Conservation (phyloP, 1,140 invertebrate species). For the Aphelenchoides fujianensis region DNA sequence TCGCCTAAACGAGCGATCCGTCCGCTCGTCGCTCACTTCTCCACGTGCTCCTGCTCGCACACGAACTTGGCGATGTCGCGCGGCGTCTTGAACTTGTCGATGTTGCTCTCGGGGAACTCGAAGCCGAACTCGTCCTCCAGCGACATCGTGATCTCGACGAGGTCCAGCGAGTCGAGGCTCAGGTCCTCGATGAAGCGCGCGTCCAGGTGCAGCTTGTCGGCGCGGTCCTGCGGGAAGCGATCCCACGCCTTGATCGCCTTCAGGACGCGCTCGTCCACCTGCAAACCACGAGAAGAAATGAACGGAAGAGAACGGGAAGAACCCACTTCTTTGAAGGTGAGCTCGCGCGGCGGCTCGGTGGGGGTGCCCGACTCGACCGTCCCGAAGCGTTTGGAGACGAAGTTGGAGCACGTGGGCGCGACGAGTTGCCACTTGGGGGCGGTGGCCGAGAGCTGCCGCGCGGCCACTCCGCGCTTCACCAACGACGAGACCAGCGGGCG, state of each 20-base stretch:
- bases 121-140: conserved; percentile 99
- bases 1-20: background rate
- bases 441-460: background rate
- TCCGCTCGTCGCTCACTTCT: background rate
- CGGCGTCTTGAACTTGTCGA: conserved; percentile 84
- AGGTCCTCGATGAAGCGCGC: conserved; percentile 95
- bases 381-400: conserved; percentile 19
- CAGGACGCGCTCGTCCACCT: conserved; percentile 58
- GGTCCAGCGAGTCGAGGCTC: conserved; percentile 93
- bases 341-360: conserved; percentile 43
- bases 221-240: conserved; percentile 55
- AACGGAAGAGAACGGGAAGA: background rate
- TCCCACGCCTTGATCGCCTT: conserved; percentile 60
- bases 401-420: conserved; percentile 16
- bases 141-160: conserved; percentile 96
- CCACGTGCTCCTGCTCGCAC: conserved; percentile 83
- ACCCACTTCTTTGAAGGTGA: conserved; percentile 52
- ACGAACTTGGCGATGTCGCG: conserved; percentile 88
- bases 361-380: conserved; percentile 35
- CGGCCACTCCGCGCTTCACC: background rate
- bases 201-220: conserved; percentile 67
- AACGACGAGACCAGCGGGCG: background rate
- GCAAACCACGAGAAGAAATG: conserved; percentile 22
- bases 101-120: conserved; percentile 97
- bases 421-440: conserved; percentile 8